phyloP scores from a whole-genome alignment of 2,113 vertebrate species.

The Callipepla squamata region DNA sequence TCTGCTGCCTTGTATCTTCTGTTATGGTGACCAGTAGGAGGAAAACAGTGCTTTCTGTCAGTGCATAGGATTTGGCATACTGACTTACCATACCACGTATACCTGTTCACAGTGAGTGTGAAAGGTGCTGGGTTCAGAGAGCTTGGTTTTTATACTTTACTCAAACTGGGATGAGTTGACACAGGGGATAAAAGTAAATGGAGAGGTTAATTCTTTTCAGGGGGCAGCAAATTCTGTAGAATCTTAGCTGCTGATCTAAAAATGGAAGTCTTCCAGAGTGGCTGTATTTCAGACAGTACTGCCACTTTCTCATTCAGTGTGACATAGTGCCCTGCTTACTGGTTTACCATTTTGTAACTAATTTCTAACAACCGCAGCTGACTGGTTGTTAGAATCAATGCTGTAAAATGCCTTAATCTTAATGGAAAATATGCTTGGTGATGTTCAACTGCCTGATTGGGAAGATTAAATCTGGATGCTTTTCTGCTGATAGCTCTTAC shows the following conservation, averaged over 20 bases:
- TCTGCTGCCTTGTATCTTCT: neutral
- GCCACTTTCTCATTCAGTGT: neutral
- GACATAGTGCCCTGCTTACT: neutral
- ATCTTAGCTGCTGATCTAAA: neutral
- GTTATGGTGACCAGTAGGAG: neutral
- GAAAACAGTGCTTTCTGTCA: neutral
- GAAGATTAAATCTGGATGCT: neutral
- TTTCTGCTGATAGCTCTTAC: neutral
- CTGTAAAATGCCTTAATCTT: neutral
- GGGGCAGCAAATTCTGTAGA: neutral
- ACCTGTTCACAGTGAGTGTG: rapidly evolving
- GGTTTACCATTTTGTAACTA: neutral
- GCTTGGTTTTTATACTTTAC: neutral
- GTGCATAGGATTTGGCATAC: neutral
- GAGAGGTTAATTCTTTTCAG: neutral
- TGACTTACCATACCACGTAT: rapidly evolving
- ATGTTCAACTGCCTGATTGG: neutral
- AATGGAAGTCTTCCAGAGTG: neutral
- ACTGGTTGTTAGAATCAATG: neutral
- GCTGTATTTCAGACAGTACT: neutral
- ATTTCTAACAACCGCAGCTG: neutral
- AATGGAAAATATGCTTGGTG: neutral
- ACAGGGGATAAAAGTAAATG: neutral
- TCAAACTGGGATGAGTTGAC: neutral
- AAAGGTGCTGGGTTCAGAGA: neutral